Conservation (phyloP, 1,140 invertebrate species). For the Elymnias hypermnestra region DNA sequence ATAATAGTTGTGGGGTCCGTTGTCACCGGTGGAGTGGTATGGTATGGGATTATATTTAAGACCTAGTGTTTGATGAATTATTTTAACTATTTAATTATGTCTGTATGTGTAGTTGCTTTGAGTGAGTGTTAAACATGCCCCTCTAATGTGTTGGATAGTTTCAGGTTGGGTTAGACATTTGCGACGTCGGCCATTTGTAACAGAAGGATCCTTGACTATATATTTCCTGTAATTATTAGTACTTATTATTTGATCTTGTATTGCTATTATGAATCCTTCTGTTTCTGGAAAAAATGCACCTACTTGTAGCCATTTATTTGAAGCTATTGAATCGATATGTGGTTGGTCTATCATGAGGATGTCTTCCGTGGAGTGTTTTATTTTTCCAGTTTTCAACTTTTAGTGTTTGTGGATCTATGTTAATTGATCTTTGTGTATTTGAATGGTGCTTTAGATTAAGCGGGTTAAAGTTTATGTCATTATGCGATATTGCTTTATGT, state of each 20-base stretch:
- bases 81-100: constrained; percentile 10
- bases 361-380: constrained; percentile 22
- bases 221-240: constrained; percentile 19
- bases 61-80: constrained; percentile 13
- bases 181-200: constrained; percentile 2
- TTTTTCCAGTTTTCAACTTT: constrained; percentile 19
- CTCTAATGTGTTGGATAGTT: constrained; percentile 15
- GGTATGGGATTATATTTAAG: constrained; percentile 12
- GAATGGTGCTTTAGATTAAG: constrained; percentile 10
- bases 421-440: constrained; percentile 13
- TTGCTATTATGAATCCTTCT: constrained; percentile 18
- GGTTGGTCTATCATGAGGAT: constrained; percentile 8
- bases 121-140: constrained; percentile 8
- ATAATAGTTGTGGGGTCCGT: too few species aligned
- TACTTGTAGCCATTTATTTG: constrained; percentile 16
- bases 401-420: constrained; percentile 5
- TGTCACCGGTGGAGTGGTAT: too few species aligned
- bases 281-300: constrained; percentile 20
- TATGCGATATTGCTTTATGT: constrained; percentile 12
- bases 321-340: constrained; percentile 13
- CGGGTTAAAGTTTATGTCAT: constrained; percentile 19
- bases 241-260: constrained; percentile 21
- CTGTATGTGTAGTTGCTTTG: constrained; percentile 11
- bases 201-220: constrained; percentile 3
- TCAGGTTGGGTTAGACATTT: constrained; percentile 3